Percentiles rank a stretch among this genome's conserved stretches.
Evolutionary conservation across 2,113 vertebrate genomes (phyloP).

Genomic region (Melanostigma gelatinosum): DNA sequence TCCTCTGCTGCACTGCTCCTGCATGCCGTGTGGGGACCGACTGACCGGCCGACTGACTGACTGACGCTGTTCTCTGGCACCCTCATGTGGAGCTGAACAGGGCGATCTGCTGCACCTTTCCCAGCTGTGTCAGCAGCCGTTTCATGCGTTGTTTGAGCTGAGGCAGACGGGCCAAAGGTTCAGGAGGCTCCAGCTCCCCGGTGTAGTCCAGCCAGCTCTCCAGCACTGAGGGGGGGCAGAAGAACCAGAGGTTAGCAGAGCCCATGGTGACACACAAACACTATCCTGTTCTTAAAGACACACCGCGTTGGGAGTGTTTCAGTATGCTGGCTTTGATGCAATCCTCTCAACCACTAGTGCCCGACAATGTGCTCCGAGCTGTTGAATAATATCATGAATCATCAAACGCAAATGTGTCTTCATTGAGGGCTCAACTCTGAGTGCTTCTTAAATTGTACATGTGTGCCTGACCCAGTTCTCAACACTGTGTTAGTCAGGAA

Average conservation of each 20-base stretch:
- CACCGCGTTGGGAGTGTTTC: neutral
- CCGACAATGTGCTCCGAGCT: neutral
- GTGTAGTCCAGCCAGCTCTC: conserved; percentile 99
- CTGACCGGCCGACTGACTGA: neutral
- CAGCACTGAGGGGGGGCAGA: conserved; percentile 82
- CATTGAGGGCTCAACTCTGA: neutral
- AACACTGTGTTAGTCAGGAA: neutral
- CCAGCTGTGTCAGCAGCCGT: conserved; percentile 91
- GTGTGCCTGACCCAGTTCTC: neutral
- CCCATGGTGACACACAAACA: neutral
- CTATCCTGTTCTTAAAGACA: neutral
- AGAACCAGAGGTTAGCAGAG: neutral
- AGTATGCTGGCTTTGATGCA: neutral
- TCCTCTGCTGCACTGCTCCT: conserved; percentile 5
- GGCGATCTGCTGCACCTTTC: conserved; percentile 94
- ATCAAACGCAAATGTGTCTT: neutral
- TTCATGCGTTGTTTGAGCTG: conserved; percentile 97
- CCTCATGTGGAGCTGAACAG: conserved; percentile 87
- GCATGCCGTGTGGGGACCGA: conserved; percentile 9
- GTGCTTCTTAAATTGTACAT: neutral
- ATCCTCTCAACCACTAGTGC: neutral
- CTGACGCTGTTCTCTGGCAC: conserved; percentile 62
- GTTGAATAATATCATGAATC: neutral
- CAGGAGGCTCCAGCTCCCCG: conserved; percentile 95
- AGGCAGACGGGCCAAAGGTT: conserved; percentile 93